phyloP scores from a whole-genome alignment of 2,797 vertebrate species.

The Choloepus didactylus region DNA sequence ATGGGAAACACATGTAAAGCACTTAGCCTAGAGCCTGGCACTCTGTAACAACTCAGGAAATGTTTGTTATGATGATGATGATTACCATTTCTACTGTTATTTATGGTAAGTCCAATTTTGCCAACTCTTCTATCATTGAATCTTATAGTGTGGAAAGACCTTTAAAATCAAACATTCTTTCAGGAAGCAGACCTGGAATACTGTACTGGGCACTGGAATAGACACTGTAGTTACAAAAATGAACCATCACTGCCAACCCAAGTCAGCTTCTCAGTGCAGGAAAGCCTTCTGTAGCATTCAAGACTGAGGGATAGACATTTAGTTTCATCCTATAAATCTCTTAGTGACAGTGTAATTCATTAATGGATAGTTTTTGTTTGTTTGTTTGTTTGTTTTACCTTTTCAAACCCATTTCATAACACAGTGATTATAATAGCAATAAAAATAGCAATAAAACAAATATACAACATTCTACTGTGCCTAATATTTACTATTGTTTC shows the following conservation, averaged over 20 bases:
- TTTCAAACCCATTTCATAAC: neutral
- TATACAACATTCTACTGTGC: neutral
- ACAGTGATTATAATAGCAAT: neutral
- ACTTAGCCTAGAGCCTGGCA: neutral
- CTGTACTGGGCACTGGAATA: neutral
- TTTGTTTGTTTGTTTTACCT: neutral
- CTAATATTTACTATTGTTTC: neutral
- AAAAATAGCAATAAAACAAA: neutral
- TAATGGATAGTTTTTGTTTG: neutral
- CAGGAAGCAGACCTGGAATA: neutral
- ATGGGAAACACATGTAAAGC: neutral
- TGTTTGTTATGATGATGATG: neutral
- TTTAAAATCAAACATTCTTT: neutral
- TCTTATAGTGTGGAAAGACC: neutral
- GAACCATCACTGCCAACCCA: neutral
- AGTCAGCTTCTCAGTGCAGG: neutral
- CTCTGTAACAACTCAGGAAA: neutral
- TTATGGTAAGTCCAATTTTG: neutral
- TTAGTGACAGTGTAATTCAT: neutral
- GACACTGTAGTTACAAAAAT: neutral
- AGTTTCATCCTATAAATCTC: neutral
- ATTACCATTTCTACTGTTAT: neutral
- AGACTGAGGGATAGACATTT: neutral
- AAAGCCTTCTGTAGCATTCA: neutral
- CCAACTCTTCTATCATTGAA: neutral